These are phyloP conservation scores for Yoshiicerus persimilis DNA, from an alignment of 1,140 invertebrate genomes.

Conservation along the genomic window DNA sequence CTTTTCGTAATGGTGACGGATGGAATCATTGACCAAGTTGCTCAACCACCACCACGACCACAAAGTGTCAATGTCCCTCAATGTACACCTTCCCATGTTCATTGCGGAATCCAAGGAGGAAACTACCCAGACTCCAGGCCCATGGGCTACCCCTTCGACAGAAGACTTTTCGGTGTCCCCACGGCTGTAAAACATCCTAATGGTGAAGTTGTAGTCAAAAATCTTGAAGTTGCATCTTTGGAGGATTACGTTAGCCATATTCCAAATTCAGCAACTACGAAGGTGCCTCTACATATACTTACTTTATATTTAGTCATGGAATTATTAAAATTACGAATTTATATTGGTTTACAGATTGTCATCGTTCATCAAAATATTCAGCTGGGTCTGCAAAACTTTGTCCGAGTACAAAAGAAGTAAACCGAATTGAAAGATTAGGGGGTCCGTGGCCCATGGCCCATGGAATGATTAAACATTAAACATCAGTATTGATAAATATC, in stretches of 20 bases:
- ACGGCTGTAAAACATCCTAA: neutral
- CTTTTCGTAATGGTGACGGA: conserved; percentile 10
- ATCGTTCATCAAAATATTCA: neutral
- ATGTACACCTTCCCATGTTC: neutral
- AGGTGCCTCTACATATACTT: too few species aligned
- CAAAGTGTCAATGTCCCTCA: neutral
- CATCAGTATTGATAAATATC: too few species aligned
- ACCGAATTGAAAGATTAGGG: too few species aligned
- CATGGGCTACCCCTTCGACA: neutral
- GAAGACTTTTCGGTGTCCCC: neutral
- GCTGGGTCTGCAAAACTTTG: neutral
- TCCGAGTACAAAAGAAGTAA: neutral
- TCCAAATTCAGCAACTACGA: neutral
- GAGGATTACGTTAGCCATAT: neutral
- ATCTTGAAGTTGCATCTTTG: neutral
- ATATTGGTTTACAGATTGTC: neutral
- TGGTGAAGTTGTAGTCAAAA: neutral
- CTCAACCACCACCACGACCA: neutral
- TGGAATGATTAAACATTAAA: too few species aligned
- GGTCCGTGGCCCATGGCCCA: too few species aligned
- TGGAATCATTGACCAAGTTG: neutral
- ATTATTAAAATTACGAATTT: too few species aligned
- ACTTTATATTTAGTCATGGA: too few species aligned
- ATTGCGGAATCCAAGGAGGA: neutral
- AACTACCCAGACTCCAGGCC: neutral